Percentiles rank a stretch among this genome's conserved stretches.
Evolutionary conservation across 2,888 invertebrate species (phyloP).

Genomic region (Andrena trimmerana): DNA sequence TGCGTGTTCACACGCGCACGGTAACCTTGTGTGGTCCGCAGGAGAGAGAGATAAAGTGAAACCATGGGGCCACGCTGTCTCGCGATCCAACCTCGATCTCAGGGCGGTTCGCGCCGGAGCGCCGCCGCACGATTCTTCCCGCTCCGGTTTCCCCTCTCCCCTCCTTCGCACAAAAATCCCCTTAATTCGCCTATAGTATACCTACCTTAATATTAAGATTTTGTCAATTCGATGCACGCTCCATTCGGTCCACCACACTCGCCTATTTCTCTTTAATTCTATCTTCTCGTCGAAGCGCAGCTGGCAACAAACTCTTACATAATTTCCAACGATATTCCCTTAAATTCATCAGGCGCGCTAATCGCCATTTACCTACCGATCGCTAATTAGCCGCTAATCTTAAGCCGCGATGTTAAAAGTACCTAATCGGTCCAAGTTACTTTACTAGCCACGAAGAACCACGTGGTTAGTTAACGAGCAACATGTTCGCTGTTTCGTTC

Average conservation of each 20-base stretch:
- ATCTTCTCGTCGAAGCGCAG: not conserved
- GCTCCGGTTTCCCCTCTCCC: constrained; percentile 49
- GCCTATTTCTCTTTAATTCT: not conserved
- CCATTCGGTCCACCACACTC: not conserved
- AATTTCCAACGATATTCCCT: not conserved
- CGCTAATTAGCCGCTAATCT: constrained; percentile 10
- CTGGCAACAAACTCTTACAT: not conserved
- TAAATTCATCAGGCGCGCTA: too few relatives aligned
- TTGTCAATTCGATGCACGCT: constrained; percentile 4
- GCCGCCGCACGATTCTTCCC: constrained; percentile 50
- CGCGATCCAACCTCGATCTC: constrained; percentile 73
- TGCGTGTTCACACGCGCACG: constrained; percentile 30
- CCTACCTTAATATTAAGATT: not conserved
- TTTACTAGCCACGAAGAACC: not conserved
- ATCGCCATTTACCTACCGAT: constrained; percentile 1
- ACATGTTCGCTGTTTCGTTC: not conserved
- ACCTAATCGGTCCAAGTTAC: not conserved
- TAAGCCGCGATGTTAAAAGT: constrained; percentile 15
- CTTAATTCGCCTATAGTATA: constrained; percentile 18
- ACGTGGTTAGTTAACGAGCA: constrained; percentile 11
- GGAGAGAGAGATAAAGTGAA: constrained; percentile 73
- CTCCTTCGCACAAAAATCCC: constrained; percentile 15
- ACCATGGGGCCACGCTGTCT: constrained; percentile 80
- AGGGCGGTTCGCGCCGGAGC: constrained; percentile 59
- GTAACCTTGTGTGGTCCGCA: constrained; percentile 69